A percentile compares a stretch with the other conserved stretches of the same genome.
These are phyloP conservation scores for Siniperca knerii DNA, from an alignment of 2,113 vertebrate species.

Conservation along the genomic window DNA sequence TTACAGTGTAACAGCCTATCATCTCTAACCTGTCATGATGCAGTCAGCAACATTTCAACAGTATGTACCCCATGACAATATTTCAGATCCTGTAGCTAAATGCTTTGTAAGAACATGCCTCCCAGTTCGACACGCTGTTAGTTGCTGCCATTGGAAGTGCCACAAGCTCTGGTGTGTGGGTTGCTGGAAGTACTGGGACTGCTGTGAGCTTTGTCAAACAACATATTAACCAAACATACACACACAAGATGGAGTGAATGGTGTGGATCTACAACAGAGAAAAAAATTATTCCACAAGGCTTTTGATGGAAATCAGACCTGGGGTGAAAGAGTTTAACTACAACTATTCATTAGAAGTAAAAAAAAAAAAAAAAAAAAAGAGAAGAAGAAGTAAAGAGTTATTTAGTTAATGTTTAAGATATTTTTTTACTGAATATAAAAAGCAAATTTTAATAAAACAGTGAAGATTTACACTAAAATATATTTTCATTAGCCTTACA, in stretches of 20 bases:
- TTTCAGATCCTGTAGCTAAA: slow-evolving; percentile 2
- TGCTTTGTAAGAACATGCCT: slow-evolving; percentile 61
- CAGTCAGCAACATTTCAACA: slow-evolving; percentile 37
- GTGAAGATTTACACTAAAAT: background rate
- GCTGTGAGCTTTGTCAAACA: slow-evolving; percentile 48
- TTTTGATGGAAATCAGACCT: slow-evolving; percentile 37
- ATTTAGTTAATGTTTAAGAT: background rate
- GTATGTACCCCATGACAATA: background rate
- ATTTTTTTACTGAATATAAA: background rate
- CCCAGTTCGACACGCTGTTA: slow-evolving; percentile 61
- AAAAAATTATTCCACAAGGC: slow-evolving; percentile 1
- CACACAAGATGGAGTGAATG: slow-evolving; percentile 61
- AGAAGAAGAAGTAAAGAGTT: too few relatives aligned
- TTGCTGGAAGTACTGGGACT: slow-evolving; percentile 22
- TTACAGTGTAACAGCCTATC: slow-evolving; percentile 24
- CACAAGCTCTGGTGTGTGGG: slow-evolving; percentile 84
- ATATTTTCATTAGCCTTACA: background rate
- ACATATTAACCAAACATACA: slow-evolving; percentile 64
- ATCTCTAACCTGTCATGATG: slow-evolving; percentile 22
- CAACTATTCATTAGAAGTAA: background rate
- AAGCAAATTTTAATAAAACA: background rate
- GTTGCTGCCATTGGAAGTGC: slow-evolving; percentile 74
- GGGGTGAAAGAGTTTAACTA: background rate
- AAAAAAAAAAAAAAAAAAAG: background rate
- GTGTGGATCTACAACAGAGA: slow-evolving; percentile 53